These are phyloP conservation scores for Elymnias hypermnestra DNA, from an alignment of 1,140 invertebrate genomes.

Conservation along the genomic window DNA sequence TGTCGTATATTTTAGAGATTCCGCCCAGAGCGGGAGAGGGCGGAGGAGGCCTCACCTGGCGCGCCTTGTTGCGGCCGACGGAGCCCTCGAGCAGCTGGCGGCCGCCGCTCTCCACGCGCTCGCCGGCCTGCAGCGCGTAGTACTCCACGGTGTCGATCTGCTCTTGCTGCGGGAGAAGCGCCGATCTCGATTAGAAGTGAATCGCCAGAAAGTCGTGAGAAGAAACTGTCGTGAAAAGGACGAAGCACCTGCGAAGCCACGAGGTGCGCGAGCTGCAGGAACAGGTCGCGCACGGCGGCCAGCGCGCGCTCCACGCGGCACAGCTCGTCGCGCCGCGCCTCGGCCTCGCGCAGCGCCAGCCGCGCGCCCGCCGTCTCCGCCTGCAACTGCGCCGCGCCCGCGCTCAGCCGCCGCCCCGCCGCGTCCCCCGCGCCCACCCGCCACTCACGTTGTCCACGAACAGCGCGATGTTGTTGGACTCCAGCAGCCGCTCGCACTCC, in stretches of 20 bases:
- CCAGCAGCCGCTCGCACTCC: slow-evolving; percentile 75
- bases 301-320: slow-evolving; percentile 89
- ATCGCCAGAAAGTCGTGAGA: too few species aligned
- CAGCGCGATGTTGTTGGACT: slow-evolving; percentile 74
- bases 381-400: slow-evolving; percentile 79
- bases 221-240: background rate
- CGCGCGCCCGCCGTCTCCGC: slow-evolving; percentile 88
- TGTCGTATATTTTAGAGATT: too few species aligned
- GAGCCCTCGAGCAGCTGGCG: slow-evolving; percentile 57
- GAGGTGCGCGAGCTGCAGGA: slow-evolving; percentile 86
- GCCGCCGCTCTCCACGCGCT: slow-evolving; percentile 80
- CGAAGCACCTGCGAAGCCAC: slow-evolving; percentile 82
- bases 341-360: slow-evolving; percentile 87
- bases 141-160: slow-evolving; percentile 84
- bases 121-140: slow-evolving; percentile 81
- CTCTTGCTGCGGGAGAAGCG: slow-evolving; percentile 78
- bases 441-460: slow-evolving; percentile 80
- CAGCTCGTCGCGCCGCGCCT: slow-evolving; percentile 89
- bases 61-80: slow-evolving; percentile 43
- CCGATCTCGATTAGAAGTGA: background rate
- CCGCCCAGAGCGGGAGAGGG: background rate
- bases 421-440: background rate
- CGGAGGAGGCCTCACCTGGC: slow-evolving; percentile 35
- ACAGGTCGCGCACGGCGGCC: slow-evolving; percentile 88
- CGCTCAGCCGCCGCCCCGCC: background rate